These are phyloP conservation scores for Bombylius major DNA, from an alignment of 2,888 invertebrate species.

Conservation along the genomic window DNA sequence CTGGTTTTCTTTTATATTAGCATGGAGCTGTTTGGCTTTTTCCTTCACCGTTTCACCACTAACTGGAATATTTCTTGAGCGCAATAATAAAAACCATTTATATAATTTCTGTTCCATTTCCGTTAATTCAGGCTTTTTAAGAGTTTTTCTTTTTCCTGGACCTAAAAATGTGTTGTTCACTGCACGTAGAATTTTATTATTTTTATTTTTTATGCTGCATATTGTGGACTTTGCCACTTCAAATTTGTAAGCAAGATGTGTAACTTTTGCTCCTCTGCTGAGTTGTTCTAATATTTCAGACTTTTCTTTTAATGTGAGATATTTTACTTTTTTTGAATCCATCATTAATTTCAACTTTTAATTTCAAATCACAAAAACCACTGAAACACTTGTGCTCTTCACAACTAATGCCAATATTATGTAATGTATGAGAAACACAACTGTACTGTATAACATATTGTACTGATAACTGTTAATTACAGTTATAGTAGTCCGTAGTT, in stretches of 20 bases:
- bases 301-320: no score
- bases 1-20: neutral
- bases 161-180: neutral
- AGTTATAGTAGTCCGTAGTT: no score
- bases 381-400: no score
- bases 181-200: neutral
- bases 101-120: neutral
- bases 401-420: no score
- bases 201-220: neutral
- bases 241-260: neutral
- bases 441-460: no score
- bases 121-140: neutral
- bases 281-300: neutral
- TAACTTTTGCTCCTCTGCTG: neutral
- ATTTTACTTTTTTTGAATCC: no score
- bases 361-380: no score
- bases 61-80: neutral
- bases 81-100: neutral
- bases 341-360: no score
- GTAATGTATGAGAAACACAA: no score
- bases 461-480: no score
- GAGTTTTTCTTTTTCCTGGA: neutral
- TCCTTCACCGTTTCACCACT: neutral
- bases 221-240: neutral
- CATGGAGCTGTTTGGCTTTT: neutral